Evolutionary conservation across 2,888 invertebrate species (phyloP).

Genomic region (Adineta ricciae): DNA sequence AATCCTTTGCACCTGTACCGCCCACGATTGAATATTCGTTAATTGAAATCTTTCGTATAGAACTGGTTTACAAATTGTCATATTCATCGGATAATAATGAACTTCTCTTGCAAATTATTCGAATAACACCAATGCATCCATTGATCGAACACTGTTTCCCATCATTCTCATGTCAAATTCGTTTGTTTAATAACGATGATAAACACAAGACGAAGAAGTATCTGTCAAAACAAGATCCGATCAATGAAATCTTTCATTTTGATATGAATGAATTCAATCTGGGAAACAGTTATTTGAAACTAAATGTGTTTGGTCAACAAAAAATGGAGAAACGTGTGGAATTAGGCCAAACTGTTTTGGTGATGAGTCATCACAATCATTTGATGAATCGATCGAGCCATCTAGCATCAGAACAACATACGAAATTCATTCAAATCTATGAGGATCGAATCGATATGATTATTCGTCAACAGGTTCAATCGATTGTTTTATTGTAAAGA

Average conservation of each 20-base stretch:
- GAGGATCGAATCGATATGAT: conserved; percentile 15
- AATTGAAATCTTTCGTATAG: background rate
- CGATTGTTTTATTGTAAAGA: no score
- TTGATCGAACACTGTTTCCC: background rate
- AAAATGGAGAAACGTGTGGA: background rate
- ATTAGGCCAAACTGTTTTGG: background rate
- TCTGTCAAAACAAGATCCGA: background rate
- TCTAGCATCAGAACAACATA: background rate
- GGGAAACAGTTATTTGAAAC: background rate
- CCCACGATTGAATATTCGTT: background rate
- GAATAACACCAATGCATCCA: background rate
- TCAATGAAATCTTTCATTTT: conserved; percentile 14
- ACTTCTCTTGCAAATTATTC: background rate
- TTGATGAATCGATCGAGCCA: background rate
- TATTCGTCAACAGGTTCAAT: background rate
- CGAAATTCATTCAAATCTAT: background rate
- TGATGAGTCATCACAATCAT: background rate
- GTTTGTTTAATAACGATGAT: background rate
- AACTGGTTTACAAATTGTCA: background rate
- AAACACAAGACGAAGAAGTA: background rate
- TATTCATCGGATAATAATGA: background rate
- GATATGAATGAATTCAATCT: background rate
- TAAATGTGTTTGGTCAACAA: background rate
- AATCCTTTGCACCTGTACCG: background rate
- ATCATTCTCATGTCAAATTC: background rate